Conservation (phyloP, 2,797 vertebrate species). For the Chromobotia macracanthus region DNA sequence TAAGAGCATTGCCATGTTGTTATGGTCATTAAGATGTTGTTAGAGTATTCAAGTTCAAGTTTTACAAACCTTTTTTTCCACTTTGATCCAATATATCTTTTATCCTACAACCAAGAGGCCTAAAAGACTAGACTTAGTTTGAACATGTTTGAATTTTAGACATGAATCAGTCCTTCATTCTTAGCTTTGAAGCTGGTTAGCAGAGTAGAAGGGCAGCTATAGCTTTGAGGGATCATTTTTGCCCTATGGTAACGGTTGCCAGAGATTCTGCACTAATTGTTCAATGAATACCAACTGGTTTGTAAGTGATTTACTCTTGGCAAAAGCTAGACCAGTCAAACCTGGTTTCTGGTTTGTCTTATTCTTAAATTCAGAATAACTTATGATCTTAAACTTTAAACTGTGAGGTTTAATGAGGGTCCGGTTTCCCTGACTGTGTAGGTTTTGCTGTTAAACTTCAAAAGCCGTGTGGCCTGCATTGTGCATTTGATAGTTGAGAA, state of each 20-base stretch:
- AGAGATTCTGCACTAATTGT: not conserved
- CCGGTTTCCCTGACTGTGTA: not conserved
- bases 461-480: constrained; percentile 19
- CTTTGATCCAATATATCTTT: not conserved
- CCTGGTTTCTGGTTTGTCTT: not conserved
- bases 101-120: not conserved
- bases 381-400: not conserved
- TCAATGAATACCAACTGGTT: not conserved
- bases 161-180: not conserved
- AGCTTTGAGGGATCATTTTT: not conserved
- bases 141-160: not conserved
- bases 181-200: not conserved
- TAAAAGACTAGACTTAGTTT: not conserved
- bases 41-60: not conserved
- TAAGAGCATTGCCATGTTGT: not conserved
- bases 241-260: not conserved
- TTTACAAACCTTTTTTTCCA: no score
- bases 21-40: not conserved
- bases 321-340: not conserved
- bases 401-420: not conserved
- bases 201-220: not conserved
- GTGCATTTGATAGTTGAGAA: constrained; percentile 31
- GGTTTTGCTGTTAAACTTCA: constrained; percentile 25
- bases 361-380: not conserved
- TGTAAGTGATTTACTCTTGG: not conserved